Percentiles rank a stretch among this genome's conserved stretches.
phyloP scores from a whole-genome alignment of 2,113 vertebrate genomes.

The Megaceryle maxima region DNA sequence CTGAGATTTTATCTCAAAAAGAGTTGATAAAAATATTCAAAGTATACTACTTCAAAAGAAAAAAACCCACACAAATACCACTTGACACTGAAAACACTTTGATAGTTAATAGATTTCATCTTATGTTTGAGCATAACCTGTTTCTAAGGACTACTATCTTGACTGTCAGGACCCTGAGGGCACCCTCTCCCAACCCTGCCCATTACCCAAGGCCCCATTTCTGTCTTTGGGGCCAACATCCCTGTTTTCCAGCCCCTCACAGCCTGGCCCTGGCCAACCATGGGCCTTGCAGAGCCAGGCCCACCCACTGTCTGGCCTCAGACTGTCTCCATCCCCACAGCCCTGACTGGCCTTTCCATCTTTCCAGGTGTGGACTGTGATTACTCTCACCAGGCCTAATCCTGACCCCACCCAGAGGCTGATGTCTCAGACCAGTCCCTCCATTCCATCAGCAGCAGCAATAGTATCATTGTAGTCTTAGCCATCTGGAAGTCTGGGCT shows the following conservation, averaged over 20 bases:
- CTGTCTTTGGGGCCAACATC: fast-evolving
- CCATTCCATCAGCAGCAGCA: background rate
- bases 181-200: fast-evolving
- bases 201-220: background rate
- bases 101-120: background rate
- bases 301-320: background rate
- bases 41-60: background rate
- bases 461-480: too few species aligned
- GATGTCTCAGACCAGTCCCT: background rate
- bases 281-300: too few species aligned
- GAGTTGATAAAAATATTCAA: background rate
- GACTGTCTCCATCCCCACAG: too few species aligned
- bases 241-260: fast-evolving
- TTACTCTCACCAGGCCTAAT: background rate
- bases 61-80: background rate
- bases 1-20: background rate
- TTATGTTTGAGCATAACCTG: background rate
- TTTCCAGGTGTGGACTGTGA: fast-evolving
- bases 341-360: background rate
- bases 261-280: fast-evolving
- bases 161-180: background rate
- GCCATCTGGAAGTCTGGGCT: background rate
- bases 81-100: background rate
- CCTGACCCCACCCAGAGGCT: background rate
- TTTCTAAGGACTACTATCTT: background rate